Conservation (phyloP, 2,113 vertebrate species). For the Amazona guildingii region DNA sequence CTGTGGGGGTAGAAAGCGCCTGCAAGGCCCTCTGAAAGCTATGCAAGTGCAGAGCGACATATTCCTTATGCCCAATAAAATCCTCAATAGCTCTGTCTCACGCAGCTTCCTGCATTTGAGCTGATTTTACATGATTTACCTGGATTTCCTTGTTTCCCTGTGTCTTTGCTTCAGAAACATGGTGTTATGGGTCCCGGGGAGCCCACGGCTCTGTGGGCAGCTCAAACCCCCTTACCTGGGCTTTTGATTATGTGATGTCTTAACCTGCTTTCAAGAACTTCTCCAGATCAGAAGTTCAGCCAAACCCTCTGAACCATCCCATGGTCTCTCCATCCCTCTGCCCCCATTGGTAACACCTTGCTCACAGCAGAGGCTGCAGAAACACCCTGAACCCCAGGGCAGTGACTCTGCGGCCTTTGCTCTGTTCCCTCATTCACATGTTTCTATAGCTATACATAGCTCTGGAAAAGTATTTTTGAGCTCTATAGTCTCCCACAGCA, state of each 20-base stretch:
- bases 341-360: neutral
- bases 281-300: neutral
- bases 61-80: neutral
- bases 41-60: accelerated
- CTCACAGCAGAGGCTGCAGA: neutral
- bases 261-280: neutral
- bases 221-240: neutral
- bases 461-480: neutral
- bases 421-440: neutral
- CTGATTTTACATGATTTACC: neutral
- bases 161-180: neutral
- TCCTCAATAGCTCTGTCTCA: accelerated
- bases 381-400: neutral
- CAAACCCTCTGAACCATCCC: neutral
- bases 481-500: neutral
- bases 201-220: accelerated
- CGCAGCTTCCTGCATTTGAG: neutral
- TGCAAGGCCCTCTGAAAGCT: neutral
- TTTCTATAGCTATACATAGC: neutral
- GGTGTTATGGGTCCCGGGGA: accelerated
- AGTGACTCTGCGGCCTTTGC: neutral
- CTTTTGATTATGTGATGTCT: neutral
- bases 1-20: neutral
- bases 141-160: neutral
- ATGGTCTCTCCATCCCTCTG: accelerated